Conservation (phyloP, 1,140 invertebrate genomes). For the Popillia japonica region DNA sequence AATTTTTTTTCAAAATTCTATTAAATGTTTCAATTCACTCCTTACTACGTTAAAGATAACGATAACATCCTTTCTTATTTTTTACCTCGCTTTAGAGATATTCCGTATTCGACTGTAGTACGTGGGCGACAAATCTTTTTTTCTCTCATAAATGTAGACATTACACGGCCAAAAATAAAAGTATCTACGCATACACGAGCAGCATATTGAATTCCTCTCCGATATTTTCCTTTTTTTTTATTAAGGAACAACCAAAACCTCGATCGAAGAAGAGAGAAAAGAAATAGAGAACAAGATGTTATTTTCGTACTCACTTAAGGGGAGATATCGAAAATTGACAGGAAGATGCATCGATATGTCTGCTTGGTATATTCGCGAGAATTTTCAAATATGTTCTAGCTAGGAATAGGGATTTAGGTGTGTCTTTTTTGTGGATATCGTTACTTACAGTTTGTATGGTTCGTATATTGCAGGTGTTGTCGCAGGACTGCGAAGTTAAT, state of each 20-base stretch:
- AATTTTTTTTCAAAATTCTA: no score
- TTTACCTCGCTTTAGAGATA: not conserved
- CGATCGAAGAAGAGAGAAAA: not conserved
- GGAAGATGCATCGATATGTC: constrained; percentile 9
- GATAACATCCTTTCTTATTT: not conserved
- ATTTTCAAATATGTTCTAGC: not conserved
- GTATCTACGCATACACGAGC: not conserved
- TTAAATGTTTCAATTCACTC: no score
- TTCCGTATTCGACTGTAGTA: not conserved
- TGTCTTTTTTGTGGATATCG: not conserved
- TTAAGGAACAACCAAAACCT: not conserved
- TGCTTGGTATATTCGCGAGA: not conserved
- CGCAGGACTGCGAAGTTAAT: no score
- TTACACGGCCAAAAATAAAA: not conserved
- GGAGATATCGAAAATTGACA: constrained; percentile 1
- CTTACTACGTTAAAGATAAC: not conserved
- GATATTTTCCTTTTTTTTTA: constrained; percentile 8
- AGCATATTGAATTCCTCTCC: not conserved
- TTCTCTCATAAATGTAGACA: not conserved
- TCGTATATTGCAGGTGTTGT: no score
- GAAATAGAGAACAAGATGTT: not conserved
- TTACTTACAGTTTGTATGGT: no score
- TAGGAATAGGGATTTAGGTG: not conserved
- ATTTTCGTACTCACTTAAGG: not conserved
- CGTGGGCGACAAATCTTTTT: not conserved